Evolutionary conservation across 2,113 vertebrate species (phyloP), one percentile per base, ranked within the genome.

Genomic region (Hydropotes inermis): DNA sequence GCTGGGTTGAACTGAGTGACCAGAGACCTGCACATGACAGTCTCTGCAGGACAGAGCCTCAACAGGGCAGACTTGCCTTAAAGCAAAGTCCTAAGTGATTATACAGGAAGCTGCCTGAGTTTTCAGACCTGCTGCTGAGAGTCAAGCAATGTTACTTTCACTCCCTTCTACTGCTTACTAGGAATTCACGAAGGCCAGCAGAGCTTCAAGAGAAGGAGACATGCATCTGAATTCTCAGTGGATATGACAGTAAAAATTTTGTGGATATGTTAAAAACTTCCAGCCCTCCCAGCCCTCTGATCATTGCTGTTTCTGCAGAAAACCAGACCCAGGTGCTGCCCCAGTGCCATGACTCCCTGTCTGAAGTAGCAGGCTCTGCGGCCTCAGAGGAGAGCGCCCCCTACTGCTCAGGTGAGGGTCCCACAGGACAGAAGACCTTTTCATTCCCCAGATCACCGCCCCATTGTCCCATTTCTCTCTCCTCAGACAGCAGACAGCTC

Each of bases 311-410:
- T 86, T 86, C 10, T 67, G 12, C 3, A 97, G 91, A 39, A 88
- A 95, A 67, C 33, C 76, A 97, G 55, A 91, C 74, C 30, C 85
- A 61, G 30, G 39, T n/a, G 61, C 61, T 67, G 7, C 16, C 61
- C 15, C 61, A 64, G 61, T 64, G 61, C 30, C 8, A 64, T 2
- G 15, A n/a, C 61, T 17, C 61, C 15, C 15, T n/a, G 30, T 64
- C 61, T 64, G 61, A 64, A 64, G 30, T 30, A n/a, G 30, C 30
- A n/a, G 61, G 30, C 6, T 64, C 30, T n/a, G 61, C 30, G 4
- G 7, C 30, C 30, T 17, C 61, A 64, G 61, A 64, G 15, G 61
- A 64, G 30, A 64, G 61, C 61, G 7, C 7, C 61, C 30, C 3
- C 15, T 64, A n/a, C 30, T 64, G 61, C 61, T 64, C 61, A 64